phyloP scores from a whole-genome alignment of 2,888 invertebrate species.

The Abrostola triplasia region DNA sequence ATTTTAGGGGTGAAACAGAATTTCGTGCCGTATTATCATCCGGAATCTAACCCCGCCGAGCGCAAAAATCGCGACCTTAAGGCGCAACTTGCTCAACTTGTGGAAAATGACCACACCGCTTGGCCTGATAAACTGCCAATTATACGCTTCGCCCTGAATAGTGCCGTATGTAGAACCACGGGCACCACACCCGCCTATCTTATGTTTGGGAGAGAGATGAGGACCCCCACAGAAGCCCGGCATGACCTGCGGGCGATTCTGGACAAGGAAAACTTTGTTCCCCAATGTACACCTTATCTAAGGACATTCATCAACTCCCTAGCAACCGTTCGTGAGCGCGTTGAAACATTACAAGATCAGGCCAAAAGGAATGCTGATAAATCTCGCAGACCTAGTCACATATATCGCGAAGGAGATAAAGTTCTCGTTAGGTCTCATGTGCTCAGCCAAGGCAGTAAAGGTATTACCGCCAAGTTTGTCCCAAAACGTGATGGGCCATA shows the following conservation, averaged over 20 bases:
- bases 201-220: no score
- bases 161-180: background rate
- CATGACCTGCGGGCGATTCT: slow-evolving; percentile 20
- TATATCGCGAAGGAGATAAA: no score
- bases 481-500: slow-evolving; percentile 12
- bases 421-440: no score
- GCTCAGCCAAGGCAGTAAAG: slow-evolving; percentile 2
- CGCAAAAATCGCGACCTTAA: slow-evolving; percentile 43
- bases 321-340: slow-evolving; percentile 1
- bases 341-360: slow-evolving; percentile 3
- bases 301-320: slow-evolving; percentile 4
- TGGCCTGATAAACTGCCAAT: background rate
- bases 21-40: slow-evolving; percentile 64
- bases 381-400: slow-evolving; percentile 9
- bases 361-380: slow-evolving; percentile 9
- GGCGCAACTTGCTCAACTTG: slow-evolving; percentile 29
- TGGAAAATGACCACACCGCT: slow-evolving; percentile 24
- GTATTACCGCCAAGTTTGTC: slow-evolving; percentile 10
- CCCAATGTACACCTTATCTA: slow-evolving; percentile 26
- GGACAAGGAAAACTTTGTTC: slow-evolving; percentile 26
- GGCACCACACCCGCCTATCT: slow-evolving; percentile 11
- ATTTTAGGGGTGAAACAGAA: slow-evolving; percentile 41
- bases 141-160: background rate
- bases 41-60: slow-evolving; percentile 43
- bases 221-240: no score